Evolutionary conservation across 1,140 invertebrate genomes (phyloP), one percentile per base, ranked within the genome.

Genomic region (Brachionus paranguensis): DNA sequence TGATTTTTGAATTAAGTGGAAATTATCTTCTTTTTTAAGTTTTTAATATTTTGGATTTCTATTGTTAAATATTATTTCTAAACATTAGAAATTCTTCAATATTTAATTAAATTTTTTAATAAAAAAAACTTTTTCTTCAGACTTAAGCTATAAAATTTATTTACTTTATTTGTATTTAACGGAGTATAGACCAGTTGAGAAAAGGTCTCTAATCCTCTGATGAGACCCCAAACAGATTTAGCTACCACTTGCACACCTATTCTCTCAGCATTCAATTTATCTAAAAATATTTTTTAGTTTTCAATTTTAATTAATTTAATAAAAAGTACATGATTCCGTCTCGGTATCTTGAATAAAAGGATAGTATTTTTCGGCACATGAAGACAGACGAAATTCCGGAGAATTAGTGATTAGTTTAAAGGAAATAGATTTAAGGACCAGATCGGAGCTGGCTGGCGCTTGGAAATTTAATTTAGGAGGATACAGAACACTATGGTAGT

Each of bases 191-290:
- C 37, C 3, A 84, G 37, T 78, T 84, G 84, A 65, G 72, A 78
- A 33, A 84, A 84, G 14, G 84, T 84, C 65, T 84, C 84, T 37
- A 84, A 17, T 14, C 33, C 72, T 70, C 55, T 60, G 12, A 84
- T n/a, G 3, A 78, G 29, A n/a, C 84, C 84, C 83, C 83, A 84
- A 20, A 84, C 27, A 37, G 43, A 12, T 7, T 74, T 43, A 11
- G 45, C 29, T 2, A n/a, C 3, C 4, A 84, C 10, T 45, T 53
- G 7, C 24, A 45, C 81, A n/a, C 10, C 24, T 12, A 47, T 70
- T 33, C 43, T 3, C 3, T 47, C 53, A 47, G 70, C 43, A 55
- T 1, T 50, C 20, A 84, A 64, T 24, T 84, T 12, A n/a, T 74
- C 65, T 84, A 43, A 74, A 74, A 47, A 33, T 10, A 41, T 41